These are phyloP conservation scores for Ophion costatus DNA, from an alignment of 2,888 invertebrate species.

Conservation along the genomic window DNA sequence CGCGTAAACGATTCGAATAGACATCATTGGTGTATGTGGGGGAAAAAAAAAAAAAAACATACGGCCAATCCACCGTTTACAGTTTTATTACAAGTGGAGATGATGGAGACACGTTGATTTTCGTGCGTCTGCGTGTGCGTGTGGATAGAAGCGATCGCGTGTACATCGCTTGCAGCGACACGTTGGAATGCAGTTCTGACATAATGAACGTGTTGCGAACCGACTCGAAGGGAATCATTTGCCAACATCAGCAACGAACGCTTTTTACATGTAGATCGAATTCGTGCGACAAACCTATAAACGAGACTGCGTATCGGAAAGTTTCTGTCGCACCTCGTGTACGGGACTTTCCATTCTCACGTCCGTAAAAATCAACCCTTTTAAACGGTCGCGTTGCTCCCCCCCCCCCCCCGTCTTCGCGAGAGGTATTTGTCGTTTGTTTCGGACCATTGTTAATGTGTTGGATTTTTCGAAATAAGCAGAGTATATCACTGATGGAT, in stretches of 20 bases:
- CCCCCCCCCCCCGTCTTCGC: too few relatives aligned
- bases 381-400: background rate
- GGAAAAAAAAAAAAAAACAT: too few relatives aligned
- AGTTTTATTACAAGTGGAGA: background rate
- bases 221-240: slow-evolving; percentile 64
- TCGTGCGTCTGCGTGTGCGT: background rate
- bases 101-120: background rate
- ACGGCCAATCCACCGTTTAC: background rate
- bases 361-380: background rate
- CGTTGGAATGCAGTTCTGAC: slow-evolving; percentile 69
- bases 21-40: background rate
- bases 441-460: too few relatives aligned
- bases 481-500: too few relatives aligned
- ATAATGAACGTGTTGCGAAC: slow-evolving; percentile 67
- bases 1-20: background rate
- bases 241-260: slow-evolving; percentile 56
- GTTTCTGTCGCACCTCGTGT: slow-evolving; percentile 2
- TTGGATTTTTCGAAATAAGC: too few relatives aligned
- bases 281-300: slow-evolving; percentile 30
- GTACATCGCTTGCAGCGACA: slow-evolving; percentile 59
- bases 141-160: slow-evolving; percentile 40
- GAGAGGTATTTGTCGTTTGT: too few relatives aligned
- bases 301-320: slow-evolving; percentile 31
- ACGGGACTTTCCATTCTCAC: background rate
- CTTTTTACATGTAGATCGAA: slow-evolving; percentile 1